Evolutionary conservation across 2,797 vertebrate genomes (phyloP).

Genomic region (Geotrypetes seraphini): DNA sequence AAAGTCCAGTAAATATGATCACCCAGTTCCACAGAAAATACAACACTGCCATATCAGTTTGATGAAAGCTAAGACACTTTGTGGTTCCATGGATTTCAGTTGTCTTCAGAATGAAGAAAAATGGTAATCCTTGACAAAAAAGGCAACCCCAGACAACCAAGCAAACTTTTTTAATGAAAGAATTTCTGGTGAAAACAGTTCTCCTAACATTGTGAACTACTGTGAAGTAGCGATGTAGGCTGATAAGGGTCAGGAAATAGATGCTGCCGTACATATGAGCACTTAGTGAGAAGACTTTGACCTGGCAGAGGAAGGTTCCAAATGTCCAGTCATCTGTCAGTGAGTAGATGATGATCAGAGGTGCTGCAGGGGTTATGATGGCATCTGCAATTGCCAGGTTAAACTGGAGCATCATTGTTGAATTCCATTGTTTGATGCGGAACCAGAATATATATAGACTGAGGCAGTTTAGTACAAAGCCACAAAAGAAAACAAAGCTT

Average conservation of each 20-base stretch:
- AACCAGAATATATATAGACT: constrained; percentile 57
- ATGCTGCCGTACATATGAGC: constrained; percentile 50
- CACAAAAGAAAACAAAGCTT: constrained; percentile 38
- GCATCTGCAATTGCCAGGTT: constrained; percentile 51
- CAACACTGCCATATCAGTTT: constrained; percentile 8
- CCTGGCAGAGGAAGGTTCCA: constrained; percentile 41
- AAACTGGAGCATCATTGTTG: constrained; percentile 52
- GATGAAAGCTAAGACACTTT: constrained; percentile 50
- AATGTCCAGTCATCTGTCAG: constrained; percentile 35
- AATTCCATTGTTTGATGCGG: constrained; percentile 41
- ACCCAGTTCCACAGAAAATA: constrained; percentile 47
- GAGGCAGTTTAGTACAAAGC: constrained; percentile 44
- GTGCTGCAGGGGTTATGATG: constrained; percentile 33
- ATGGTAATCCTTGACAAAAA: constrained; percentile 26
- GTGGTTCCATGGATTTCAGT: constrained; percentile 14
- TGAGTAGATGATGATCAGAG: constrained; percentile 43
- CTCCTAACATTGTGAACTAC: constrained; percentile 39
- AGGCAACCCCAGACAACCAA: constrained; percentile 39
- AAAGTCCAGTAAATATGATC: constrained; percentile 30
- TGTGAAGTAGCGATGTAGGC: constrained; percentile 43
- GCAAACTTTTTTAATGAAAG: constrained; percentile 46
- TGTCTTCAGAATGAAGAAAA: constrained; percentile 33
- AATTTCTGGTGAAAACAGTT: constrained; percentile 35
- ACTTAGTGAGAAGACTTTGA: constrained; percentile 43
- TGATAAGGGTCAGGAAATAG: constrained; percentile 55